A percentile compares a stretch with the other conserved stretches of the same genome.
Conservation (phyloP, 2,888 invertebrate genomes). For the Rhaphigaster nebulosa region DNA sequence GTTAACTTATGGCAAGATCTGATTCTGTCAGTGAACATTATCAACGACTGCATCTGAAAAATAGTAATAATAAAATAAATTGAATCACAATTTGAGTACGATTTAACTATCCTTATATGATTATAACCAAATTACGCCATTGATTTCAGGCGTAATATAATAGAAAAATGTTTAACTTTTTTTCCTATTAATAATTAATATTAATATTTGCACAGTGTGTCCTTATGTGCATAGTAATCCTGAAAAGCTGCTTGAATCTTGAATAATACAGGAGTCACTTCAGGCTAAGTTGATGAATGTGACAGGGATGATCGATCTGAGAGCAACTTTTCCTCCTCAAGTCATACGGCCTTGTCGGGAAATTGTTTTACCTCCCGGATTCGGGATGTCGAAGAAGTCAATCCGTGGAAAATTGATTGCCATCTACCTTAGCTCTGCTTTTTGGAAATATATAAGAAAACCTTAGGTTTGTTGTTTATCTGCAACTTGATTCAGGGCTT, state of each 20-base stretch:
- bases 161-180: no score
- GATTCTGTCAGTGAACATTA: no score
- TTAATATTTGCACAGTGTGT: not conserved
- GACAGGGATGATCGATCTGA: constrained; percentile 12
- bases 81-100: no score
- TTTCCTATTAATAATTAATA: no score
- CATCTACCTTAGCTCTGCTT: not conserved
- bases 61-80: no score
- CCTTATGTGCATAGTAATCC: not conserved
- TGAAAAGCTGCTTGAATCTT: not conserved
- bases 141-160: no score
- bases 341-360: not conserved
- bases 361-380: constrained; percentile 33
- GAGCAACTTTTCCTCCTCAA: not conserved
- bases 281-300: not conserved
- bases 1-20: no score
- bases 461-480: not conserved
- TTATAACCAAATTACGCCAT: no score
- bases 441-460: not conserved
- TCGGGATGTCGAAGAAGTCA: constrained; percentile 25
- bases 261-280: constrained; percentile 29
- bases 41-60: no score
- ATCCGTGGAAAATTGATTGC: constrained; percentile 5
- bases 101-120: no score
- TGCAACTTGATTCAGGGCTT: not conserved